These are phyloP conservation scores for Nesidiocoris tenuis DNA, from an alignment of 2,888 invertebrate species.

Conservation along the genomic window DNA sequence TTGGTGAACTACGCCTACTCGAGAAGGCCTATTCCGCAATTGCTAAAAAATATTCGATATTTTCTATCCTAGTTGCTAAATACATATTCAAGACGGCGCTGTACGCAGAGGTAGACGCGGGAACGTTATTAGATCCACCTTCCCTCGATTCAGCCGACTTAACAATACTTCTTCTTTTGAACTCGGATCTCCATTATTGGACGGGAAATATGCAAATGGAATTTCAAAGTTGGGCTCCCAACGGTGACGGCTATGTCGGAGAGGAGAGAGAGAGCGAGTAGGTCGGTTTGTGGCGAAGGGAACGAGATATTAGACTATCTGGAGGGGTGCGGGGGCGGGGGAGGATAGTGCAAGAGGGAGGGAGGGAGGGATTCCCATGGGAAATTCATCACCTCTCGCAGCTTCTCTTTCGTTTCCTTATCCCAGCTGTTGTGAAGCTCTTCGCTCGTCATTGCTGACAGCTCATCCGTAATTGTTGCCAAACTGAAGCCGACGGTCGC, in stretches of 20 bases:
- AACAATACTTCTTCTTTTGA: slow-evolving; percentile 26
- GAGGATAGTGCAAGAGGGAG: slow-evolving; percentile 3
- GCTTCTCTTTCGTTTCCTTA: slow-evolving; percentile 5
- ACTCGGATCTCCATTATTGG: slow-evolving; percentile 24
- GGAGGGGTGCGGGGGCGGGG: too few species aligned
- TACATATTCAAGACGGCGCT: too few species aligned
- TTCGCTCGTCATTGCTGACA: slow-evolving; percentile 1
- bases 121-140: slow-evolving; percentile 12
- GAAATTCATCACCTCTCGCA: slow-evolving; percentile 27
- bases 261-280: too few species aligned
- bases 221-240: slow-evolving; percentile 28
- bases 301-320: neutral
- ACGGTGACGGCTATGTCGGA: neutral
- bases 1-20: too few species aligned
- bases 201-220: slow-evolving; percentile 25
- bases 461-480: neutral
- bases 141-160: slow-evolving; percentile 17
- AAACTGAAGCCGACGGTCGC: neutral
- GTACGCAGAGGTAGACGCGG: neutral
- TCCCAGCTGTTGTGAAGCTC: slow-evolving; percentile 5
- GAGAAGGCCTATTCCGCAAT: too few species aligned
- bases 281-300: neutral
- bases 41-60: too few species aligned
- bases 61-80: too few species aligned
- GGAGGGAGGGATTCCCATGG: slow-evolving; percentile 9